Evolutionary conservation across 1,140 invertebrate genomes (phyloP), one percentile per base, ranked within the genome.

Genomic region (Zaprionus davidi): DNA sequence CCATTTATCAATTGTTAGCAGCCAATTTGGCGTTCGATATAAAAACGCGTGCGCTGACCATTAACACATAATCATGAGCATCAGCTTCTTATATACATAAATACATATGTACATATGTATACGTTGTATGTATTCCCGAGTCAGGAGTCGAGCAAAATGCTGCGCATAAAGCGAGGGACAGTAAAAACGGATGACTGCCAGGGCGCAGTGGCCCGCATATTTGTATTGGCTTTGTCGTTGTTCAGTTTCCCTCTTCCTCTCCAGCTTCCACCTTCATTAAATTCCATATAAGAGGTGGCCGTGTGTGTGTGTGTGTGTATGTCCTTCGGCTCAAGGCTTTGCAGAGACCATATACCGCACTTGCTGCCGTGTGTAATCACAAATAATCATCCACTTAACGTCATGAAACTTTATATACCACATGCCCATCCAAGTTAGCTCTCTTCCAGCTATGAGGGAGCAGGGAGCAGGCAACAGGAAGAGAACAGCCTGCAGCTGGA

Each of bases 331-430:
- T 79, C 85, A 85, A 88, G 85, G 85, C 90, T 90, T 75, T 79
- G 70, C 70, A 78, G 66, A 62, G 34, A 62, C 79, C 34, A 56
- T 65, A 56, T 46, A 56, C 73, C 62, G 65, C 78, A 46, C 64
- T 76, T 79, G 44, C 53, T 49, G 64, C 71, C 78, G 69, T 90
- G 69, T 85, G 85, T 90, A 90, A 88, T 88, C 84, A 85, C 85
- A 88, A 88, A 90, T 88, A 88, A 88, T 88, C 85, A 90, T 90
- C 85, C 85, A 88, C 85, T 88, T 88, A 88, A 78, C 72, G 79
- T 85, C 81, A 76, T 90, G 85, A 90, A 90, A 88, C 85, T 85
- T 88, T 82, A 88, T 82, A 88, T 90, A 86, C 72, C 84, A 79
- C 77, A 84, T 55, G 51, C 53, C 66, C 55, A 74, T 60, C 59